Evolutionary conservation across 2,113 vertebrate species (phyloP).

Genomic region (Pteronura brasiliensis): DNA sequence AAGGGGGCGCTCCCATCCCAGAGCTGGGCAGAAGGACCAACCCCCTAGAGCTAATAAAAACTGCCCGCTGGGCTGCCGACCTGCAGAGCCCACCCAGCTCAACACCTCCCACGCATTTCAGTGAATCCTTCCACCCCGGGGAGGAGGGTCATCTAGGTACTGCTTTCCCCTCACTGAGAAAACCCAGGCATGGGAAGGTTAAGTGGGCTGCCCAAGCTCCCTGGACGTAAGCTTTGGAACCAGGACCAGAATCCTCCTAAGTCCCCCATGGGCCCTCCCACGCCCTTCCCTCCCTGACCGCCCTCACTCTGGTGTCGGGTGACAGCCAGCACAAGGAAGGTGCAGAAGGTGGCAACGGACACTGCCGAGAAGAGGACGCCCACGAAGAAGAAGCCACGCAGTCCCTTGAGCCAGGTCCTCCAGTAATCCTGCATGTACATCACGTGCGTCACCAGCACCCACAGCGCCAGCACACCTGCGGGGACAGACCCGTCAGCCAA

Average conservation of each 20-base stretch:
- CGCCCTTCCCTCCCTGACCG: rapidly evolving
- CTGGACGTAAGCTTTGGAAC: neutral
- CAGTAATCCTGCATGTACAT: conserved; percentile 99
- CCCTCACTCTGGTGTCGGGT: conserved; percentile 89
- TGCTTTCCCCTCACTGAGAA: neutral
- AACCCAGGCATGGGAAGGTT: rapidly evolving
- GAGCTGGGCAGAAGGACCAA: neutral
- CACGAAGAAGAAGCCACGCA: conserved; percentile 91
- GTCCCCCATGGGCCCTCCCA: neutral
- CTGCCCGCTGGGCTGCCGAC: rapidly evolving
- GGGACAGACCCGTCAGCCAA: neutral
- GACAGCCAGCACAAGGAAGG: conserved; percentile 90
- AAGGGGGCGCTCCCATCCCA: conserved; percentile 19
- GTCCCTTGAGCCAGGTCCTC: conserved; percentile 96
- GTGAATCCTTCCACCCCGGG: neutral
- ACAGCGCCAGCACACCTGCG: conserved; percentile 95
- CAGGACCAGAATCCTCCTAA: neutral
- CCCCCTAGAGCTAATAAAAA: neutral
- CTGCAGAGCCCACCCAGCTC: neutral
- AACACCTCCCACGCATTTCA: neutral
- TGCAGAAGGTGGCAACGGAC: conserved; percentile 87
- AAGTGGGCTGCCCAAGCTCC: neutral
- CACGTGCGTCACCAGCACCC: conserved; percentile 93
- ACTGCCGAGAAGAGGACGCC: conserved; percentile 88
- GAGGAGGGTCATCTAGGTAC: neutral